phyloP scores from a whole-genome alignment of 1,140 invertebrate species.

The Eurosta solidaginis region DNA sequence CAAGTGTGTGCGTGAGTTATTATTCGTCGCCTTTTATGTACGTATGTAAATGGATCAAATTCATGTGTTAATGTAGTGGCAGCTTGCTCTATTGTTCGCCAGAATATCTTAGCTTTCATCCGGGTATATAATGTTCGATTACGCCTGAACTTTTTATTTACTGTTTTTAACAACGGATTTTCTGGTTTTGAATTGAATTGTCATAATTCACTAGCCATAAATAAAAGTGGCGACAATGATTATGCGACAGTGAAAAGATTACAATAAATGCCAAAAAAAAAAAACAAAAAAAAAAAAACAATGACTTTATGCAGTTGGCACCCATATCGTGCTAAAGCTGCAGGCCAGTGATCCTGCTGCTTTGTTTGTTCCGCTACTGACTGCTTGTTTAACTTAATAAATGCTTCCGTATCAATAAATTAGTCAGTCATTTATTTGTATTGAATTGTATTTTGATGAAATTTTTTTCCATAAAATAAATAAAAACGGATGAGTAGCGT shows the following conservation, averaged over 20 bases:
- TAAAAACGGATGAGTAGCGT: background rate
- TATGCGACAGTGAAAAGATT: background rate
- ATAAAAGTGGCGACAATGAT: background rate
- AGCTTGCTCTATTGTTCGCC: no score
- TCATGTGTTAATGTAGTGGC: no score
- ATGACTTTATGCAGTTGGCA: background rate
- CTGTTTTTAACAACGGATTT: background rate
- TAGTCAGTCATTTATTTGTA: conserved; percentile 22
- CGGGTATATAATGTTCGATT: no score
- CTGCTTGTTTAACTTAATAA: background rate
- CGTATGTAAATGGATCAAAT: no score
- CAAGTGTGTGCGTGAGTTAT: no score
- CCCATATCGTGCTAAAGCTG: no score
- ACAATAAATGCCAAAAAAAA: background rate
- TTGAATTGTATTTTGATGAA: no score
- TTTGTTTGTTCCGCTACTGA: background rate
- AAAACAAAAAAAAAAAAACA: background rate
- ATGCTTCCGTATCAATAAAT: conserved; percentile 11
- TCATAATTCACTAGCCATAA: background rate
- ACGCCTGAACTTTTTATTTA: no score
- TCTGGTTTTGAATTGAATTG: background rate
- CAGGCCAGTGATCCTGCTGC: no score
- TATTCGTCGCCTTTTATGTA: no score
- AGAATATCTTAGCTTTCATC: no score
- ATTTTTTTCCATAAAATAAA: background rate